Evolutionary conservation across 2,888 invertebrate genomes (phyloP), one percentile per base, ranked within the genome.

Genomic region (Oscheius onirici): DNA sequence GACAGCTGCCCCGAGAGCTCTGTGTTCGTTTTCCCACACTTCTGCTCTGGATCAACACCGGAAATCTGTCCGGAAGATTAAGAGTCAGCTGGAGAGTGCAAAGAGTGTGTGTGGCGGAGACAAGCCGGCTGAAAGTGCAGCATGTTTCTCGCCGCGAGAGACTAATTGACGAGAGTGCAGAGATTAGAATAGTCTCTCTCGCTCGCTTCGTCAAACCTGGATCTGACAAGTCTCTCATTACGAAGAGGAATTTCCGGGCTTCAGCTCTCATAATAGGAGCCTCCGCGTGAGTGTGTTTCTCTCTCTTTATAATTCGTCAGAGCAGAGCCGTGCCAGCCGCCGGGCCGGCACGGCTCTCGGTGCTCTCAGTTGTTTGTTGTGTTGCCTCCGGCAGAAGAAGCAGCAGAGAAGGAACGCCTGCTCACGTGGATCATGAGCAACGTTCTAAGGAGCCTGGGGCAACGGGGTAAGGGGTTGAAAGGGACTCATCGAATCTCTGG

Each of bases 391-490:
- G 63, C 28, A 63, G 34, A 57, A 41, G 34, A 58, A 34, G 34
- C 22, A 41, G 58, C 26, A 41, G 52, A 51, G 46, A 24, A 52
- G n/a, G 61, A 24, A 46, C 28, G 43, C 44, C 17, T 34, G 34
- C 3, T 34, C 34, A 34, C 34, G 34, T 34, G 34, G 22, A 58
- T 40, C 13, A 58, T 13, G 13, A 28, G 24, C n/a, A 34, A 17
- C n/a, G 34, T 34, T 34, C 34, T 8, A 8, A 34, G 34, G 34
- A 8, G n/a, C n/a, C n/a, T n/a, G n/a, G 44, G 44, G 46, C 43
- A 55, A 57, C 65, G 67, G 71, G 60, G 66, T 71, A 65, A 74
- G 68, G 60, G 74, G 60, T 58, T 52, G 61, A 67, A 65, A 71
- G 55, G 43, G 55, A 57, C 49, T 44, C 44, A 51, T 46, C 46